A percentile compares a stretch with the other conserved stretches of the same genome.
Conservation (phyloP, 2,888 invertebrate species). For the Diploptera punctata region DNA sequence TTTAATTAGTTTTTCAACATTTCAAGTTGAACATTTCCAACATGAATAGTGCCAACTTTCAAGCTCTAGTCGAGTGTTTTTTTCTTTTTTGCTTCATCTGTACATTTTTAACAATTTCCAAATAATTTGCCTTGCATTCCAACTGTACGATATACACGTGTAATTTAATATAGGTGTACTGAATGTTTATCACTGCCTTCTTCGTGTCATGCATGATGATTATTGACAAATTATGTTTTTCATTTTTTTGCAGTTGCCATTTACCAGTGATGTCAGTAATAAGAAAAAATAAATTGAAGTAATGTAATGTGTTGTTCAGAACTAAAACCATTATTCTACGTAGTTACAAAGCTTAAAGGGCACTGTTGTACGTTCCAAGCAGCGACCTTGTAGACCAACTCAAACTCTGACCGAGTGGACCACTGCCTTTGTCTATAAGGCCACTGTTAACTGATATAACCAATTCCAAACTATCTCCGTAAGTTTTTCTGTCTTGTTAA, state of each 20-base stretch:
- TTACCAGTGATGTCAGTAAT: neutral
- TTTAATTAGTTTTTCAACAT: conserved; percentile 4
- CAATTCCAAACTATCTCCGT: too few relatives aligned
- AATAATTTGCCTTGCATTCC: conserved; percentile 16
- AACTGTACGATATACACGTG: neutral
- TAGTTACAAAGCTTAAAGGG: too few relatives aligned
- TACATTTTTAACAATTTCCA: conserved; percentile 3
- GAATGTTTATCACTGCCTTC: neutral
- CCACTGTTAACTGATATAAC: too few relatives aligned
- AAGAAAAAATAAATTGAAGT: too few relatives aligned
- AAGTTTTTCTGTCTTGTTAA: too few relatives aligned
- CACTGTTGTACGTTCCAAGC: too few relatives aligned
- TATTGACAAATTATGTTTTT: neutral
- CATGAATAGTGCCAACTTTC: conserved; percentile 15
- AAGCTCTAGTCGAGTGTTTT: conserved; percentile 35
- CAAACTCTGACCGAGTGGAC: too few relatives aligned
- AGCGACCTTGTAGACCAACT: too few relatives aligned
- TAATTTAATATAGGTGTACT: conserved; percentile 2
- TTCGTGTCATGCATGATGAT: neutral
- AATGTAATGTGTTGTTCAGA: too few relatives aligned
- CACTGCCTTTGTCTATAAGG: too few relatives aligned
- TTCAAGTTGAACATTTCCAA: conserved; percentile 6
- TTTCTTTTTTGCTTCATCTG: neutral
- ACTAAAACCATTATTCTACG: too few relatives aligned
- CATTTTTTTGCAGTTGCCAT: neutral